Percentiles rank a stretch among this genome's conserved stretches.
These are phyloP conservation scores for Hirudinaria manillensis DNA, from an alignment of 2,888 invertebrate genomes.

Conservation along the genomic window DNA sequence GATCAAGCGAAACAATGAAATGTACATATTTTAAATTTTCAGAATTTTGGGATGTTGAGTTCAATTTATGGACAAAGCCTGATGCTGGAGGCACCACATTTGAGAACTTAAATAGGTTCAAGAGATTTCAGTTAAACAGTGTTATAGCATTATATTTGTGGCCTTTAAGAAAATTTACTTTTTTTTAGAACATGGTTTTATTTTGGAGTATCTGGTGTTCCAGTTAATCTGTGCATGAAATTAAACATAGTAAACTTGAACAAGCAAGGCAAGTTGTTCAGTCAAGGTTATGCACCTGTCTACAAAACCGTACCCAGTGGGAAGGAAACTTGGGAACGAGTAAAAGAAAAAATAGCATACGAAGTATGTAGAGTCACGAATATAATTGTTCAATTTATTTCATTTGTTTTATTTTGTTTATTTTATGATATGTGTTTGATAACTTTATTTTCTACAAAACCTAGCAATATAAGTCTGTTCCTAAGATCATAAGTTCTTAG, in stretches of 20 bases:
- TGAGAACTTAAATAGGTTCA: constrained; percentile 72
- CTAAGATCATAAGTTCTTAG: no score
- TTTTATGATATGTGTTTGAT: not conserved
- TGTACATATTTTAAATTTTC: not conserved
- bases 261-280: constrained; percentile 79
- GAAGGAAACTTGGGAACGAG: constrained; percentile 75
- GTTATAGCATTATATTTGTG: not conserved
- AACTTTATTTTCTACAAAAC: not conserved
- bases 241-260: constrained; percentile 81
- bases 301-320: constrained; percentile 52
- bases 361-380: constrained; percentile 58
- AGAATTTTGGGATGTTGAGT: constrained; percentile 65
- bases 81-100: constrained; percentile 80
- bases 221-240: constrained; percentile 60
- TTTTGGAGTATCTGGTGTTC: constrained; percentile 69
- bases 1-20: no score
- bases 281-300: constrained; percentile 64
- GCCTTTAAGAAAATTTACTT: not conserved
- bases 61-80: constrained; percentile 81
- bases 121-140: not conserved
- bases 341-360: constrained; percentile 72
- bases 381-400: not conserved
- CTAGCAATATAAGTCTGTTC: no score
- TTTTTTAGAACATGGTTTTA: constrained; percentile 75
- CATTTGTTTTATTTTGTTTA: no score